Percentiles rank a stretch among this genome's conserved stretches.
phyloP scores from a whole-genome alignment of 2,797 vertebrate species.

The Trachurus trachurus region DNA sequence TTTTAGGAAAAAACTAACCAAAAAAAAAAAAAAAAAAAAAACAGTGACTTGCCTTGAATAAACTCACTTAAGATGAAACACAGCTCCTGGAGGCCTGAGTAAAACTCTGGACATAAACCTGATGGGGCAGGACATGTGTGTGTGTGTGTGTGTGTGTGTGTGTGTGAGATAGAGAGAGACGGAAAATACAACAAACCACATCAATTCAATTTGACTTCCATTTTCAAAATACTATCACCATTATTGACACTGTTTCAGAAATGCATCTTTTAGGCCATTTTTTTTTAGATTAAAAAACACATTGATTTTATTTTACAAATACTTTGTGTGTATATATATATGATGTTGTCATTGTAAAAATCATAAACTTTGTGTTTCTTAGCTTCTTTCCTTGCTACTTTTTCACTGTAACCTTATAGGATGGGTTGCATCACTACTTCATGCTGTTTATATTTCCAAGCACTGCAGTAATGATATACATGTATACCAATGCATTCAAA shows the following conservation, averaged over 20 bases:
- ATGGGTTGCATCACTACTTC: constrained; percentile 34
- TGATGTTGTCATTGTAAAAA: background rate
- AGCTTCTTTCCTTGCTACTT: background rate
- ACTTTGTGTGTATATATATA: background rate
- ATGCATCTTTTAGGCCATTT: background rate
- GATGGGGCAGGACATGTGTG: constrained; percentile 19
- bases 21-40: constrained; percentile 79
- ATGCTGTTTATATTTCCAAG: background rate
- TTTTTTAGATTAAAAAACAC: background rate
- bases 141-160: background rate
- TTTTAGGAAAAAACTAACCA: constrained; percentile 75
- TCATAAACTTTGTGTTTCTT: background rate
- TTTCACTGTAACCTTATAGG: constrained; percentile 13
- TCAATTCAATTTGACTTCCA: constrained; percentile 8
- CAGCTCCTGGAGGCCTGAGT: constrained; percentile 53
- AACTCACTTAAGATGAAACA: constrained; percentile 81
- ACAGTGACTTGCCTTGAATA: constrained; percentile 85
- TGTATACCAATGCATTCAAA: background rate
- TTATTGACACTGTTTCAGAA: background rate
- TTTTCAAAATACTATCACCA: background rate
- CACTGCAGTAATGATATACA: constrained; percentile 1
- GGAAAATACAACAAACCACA: background rate
- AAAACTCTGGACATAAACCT: constrained; percentile 45
- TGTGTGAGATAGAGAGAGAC: background rate
- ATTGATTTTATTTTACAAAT: background rate